phyloP scores from a whole-genome alignment of 2,888 invertebrate species.

The Phlogophora meticulosa region DNA sequence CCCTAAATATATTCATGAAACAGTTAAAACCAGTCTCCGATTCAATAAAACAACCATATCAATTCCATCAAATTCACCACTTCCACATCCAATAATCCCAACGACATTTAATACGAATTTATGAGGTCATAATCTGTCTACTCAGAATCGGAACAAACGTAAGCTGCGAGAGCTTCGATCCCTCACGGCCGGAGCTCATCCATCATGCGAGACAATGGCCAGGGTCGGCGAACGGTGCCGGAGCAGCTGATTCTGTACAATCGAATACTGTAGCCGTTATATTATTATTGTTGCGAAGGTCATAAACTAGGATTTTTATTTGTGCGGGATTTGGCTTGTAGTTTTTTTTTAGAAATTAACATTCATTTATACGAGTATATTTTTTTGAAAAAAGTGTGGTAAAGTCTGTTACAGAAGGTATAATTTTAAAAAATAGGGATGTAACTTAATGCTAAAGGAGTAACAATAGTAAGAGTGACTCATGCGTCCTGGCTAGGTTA shows the following conservation, averaged over 20 bases:
- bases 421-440: no score
- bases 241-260: conserved; percentile 75
- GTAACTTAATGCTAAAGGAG: no score
- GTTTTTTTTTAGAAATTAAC: not conserved
- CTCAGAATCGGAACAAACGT: conserved; percentile 65
- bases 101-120: conserved; percentile 50
- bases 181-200: conserved; percentile 82
- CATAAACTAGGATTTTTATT: conserved; percentile 59
- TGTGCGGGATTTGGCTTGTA: conserved; percentile 11
- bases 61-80: conserved; percentile 26
- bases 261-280: conserved; percentile 38
- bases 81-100: conserved; percentile 41
- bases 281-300: conserved; percentile 52
- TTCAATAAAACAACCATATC: conserved; percentile 13
- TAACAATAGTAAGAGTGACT: no score
- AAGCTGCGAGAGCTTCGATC: conserved; percentile 72
- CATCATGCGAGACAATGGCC: conserved; percentile 81
- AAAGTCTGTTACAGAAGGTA: no score
- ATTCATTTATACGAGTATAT: no score
- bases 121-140: conserved; percentile 62
- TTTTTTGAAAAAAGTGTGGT: no score
- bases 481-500: no score
- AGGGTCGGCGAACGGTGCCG: conserved; percentile 64
- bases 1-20: not conserved
- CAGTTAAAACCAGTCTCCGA: no score